phyloP scores from a whole-genome alignment of 2,113 vertebrate species.

The Podilymbus podiceps region DNA sequence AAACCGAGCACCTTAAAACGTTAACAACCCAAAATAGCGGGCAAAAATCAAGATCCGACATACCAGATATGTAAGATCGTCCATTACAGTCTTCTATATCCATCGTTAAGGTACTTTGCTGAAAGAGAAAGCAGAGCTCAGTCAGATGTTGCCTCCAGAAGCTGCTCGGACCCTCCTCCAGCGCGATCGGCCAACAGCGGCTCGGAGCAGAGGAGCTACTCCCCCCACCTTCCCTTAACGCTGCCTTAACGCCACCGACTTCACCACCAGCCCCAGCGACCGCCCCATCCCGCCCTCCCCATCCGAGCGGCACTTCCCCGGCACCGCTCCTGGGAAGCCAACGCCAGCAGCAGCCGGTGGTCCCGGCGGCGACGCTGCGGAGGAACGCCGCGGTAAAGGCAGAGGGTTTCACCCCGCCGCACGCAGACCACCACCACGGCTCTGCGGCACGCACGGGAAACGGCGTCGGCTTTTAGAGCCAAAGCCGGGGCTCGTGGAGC shows the following conservation, averaged over 20 bases:
- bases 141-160: slow-evolving; percentile 16
- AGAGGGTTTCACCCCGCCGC: neutral
- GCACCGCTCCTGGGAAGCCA: neutral
- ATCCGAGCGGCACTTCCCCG: neutral
- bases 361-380: neutral
- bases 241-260: neutral
- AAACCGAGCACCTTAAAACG: neutral
- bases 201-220: neutral
- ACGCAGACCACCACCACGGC: neutral
- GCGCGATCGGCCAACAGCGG: no score
- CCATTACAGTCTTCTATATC: slow-evolving; percentile 94
- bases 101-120: slow-evolving; percentile 86
- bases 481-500: neutral
- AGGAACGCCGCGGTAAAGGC: no score
- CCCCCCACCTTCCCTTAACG: neutral
- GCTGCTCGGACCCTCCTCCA: neutral
- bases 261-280: rapidly evolving
- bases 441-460: neutral
- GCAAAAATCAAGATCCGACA: neutral
- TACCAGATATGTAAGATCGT: slow-evolving; percentile 88
- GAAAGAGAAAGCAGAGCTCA: slow-evolving; percentile 58
- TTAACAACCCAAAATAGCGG: neutral
- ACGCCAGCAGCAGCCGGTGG: neutral
- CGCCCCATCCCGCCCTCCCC: rapidly evolving
- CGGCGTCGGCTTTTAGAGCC: neutral